Percentiles rank a stretch among this genome's conserved stretches.
Conservation (phyloP, 2,888 invertebrate species). For the Eudasyphora cyanicolor region DNA sequence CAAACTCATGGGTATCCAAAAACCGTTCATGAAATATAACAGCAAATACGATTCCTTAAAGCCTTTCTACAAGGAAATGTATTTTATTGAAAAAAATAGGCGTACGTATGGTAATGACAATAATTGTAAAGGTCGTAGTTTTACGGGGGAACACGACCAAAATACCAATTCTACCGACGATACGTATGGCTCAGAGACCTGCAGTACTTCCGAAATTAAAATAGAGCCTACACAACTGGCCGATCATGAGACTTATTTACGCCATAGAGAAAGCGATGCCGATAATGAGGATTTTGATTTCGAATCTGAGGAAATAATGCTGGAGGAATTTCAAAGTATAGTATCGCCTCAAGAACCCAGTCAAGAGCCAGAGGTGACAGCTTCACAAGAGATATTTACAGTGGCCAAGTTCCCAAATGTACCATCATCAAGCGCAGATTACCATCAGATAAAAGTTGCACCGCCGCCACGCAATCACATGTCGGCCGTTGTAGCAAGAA, state of each 20-base stretch:
- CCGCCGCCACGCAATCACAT: no score
- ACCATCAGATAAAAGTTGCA: no score
- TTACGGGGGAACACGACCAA: background rate
- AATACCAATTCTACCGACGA: conserved; percentile 26
- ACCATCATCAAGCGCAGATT: no score
- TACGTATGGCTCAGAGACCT: conserved; percentile 65
- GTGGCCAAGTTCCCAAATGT: no score
- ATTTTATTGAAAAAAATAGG: conserved; percentile 65
- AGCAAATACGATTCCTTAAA: no score
- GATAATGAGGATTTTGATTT: conserved; percentile 55
- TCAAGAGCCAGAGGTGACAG: no score
- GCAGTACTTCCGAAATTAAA: no score
- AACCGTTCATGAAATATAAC: conserved; percentile 43
- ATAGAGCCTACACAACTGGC: conserved; percentile 2
- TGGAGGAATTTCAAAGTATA: conserved; percentile 72
- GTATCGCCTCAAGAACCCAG: conserved; percentile 76
- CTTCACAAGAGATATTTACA: no score
- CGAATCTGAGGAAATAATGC: conserved; percentile 72
- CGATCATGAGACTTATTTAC: background rate
- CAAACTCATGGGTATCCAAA: conserved; percentile 51
- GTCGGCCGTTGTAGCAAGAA: no score
- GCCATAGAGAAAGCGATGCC: background rate
- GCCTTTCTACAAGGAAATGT: conserved; percentile 67
- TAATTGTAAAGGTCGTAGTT: no score
- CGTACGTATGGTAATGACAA: no score